Conservation (phyloP, 2,888 invertebrate species). For the Brenthis hecate region DNA sequence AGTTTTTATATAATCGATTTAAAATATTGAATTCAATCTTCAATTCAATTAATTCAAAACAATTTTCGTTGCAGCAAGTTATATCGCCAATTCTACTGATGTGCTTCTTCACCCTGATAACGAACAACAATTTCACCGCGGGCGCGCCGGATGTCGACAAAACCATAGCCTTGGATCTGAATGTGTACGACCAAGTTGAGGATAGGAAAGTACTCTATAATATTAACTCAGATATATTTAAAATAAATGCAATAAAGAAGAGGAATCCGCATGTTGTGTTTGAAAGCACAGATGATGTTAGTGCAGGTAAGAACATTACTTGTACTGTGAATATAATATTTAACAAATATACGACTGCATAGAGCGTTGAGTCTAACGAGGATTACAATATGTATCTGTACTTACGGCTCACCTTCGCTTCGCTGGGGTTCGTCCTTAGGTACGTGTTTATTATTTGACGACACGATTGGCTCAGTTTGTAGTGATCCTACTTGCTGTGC, state of each 20-base stretch:
- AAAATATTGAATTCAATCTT: background rate
- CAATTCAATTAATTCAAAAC: background rate
- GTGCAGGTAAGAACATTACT: constrained; percentile 44
- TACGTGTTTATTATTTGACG: too few species aligned
- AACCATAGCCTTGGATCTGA: constrained; percentile 44
- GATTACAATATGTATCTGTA: too few species aligned
- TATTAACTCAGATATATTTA: constrained; percentile 23
- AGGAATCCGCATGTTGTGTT: constrained; percentile 45
- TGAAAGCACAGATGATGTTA: constrained; percentile 41
- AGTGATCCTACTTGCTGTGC: too few species aligned
- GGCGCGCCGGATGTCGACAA: background rate
- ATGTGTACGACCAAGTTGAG: constrained; percentile 47
- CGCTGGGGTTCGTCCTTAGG: too few species aligned
- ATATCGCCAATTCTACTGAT: constrained; percentile 52
- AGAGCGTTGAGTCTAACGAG: too few species aligned
- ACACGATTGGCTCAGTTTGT: too few species aligned
- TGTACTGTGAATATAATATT: background rate
- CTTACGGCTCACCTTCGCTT: too few species aligned
- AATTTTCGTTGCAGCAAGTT: constrained; percentile 52
- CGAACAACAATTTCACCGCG: constrained; percentile 40
- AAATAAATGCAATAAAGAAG: constrained; percentile 33
- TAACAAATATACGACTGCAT: too few species aligned
- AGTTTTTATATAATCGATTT: background rate
- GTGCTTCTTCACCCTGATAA: constrained; percentile 41
- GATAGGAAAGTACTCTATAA: constrained; percentile 48